Evolutionary conservation across 2,113 vertebrate species (phyloP), one percentile per base, ranked within the genome.

Genomic region (Colossoma macropomum): DNA sequence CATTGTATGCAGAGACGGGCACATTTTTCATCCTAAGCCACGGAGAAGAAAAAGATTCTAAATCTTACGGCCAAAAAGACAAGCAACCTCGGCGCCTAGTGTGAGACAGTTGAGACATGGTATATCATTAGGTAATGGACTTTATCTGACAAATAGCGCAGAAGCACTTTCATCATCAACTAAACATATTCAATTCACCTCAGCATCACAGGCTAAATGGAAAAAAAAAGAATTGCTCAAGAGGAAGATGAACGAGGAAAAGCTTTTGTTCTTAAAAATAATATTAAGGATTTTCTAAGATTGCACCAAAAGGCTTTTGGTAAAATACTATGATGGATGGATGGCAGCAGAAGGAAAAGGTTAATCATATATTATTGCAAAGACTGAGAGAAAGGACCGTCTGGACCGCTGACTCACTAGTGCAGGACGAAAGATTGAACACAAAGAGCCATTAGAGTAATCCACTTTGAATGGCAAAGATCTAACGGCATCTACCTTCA

Each of bases 121-220:
- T 45, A 63, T 56, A 79, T 88, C 81, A 86, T 88, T 86, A 88
- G 79, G 79, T 84, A 88, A 88, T 88, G 87, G 87, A 72, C 75
- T 75, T 79, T 84, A 62, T 73, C 54, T 86, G 63, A 84, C 34
- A 80, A 78, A 84, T 27, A 79, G 62, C 62, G 41, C 32, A 77
- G 75, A 63, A 30, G 52, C 79, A 75, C 63, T 62, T 79, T 75
- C 66, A 34, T 52, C 77, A 65, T 32, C 48, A 77, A 73, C 73
- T 81, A 82, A 81, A 77, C 7, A 62, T 23, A 83, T 75, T 73
- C 21, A 27, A 27, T 50, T 59, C 45, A 73, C 66, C 60, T 65
- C 68, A 30, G 60, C n/a, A 38, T 66, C 66, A 76, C n/a, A 38
- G 65, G 41, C 60, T 54, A 78, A 50, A 50, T 70, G 15, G 34